Percentiles rank a stretch among this genome's conserved stretches.
Evolutionary conservation across 35 echinoderm and acorn worm species (phyloP).

Genomic region (Lytechinus pictus): DNA sequence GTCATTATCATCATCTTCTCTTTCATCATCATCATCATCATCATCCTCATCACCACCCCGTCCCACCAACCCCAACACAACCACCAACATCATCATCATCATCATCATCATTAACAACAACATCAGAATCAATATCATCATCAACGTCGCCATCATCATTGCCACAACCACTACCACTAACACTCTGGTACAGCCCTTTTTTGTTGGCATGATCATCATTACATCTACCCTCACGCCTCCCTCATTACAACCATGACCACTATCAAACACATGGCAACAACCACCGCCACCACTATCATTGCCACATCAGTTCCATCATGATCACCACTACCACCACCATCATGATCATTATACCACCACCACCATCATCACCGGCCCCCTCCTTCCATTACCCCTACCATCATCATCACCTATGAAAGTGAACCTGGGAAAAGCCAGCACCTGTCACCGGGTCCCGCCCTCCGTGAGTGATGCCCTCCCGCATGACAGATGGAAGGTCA

Average conservation of each 20-base stretch:
- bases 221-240: no score
- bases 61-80: not conserved
- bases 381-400: constrained; percentile 15
- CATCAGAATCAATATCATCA: not conserved
- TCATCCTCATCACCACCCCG: not conserved
- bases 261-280: not conserved
- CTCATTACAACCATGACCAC: no score
- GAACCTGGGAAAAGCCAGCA: not conserved
- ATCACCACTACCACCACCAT: not conserved
- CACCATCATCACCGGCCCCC: not conserved
- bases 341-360: not conserved
- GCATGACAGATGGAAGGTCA: not conserved
- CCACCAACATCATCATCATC: not conserved
- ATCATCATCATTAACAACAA: not conserved
- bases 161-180: not conserved
- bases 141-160: not conserved
- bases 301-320: not conserved
- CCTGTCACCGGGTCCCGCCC: constrained; percentile 28
- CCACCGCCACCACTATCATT: not conserved
- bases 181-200: not conserved
- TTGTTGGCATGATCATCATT: no score
- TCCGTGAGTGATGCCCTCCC: constrained; percentile 12
- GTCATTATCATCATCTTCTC: not conserved
- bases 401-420: constrained; percentile 37
- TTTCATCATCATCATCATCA: not conserved